Evolutionary conservation across 2,797 vertebrate genomes (phyloP), one percentile per base, ranked within the genome.

Genomic region (Cryptoprocta ferox): DNA sequence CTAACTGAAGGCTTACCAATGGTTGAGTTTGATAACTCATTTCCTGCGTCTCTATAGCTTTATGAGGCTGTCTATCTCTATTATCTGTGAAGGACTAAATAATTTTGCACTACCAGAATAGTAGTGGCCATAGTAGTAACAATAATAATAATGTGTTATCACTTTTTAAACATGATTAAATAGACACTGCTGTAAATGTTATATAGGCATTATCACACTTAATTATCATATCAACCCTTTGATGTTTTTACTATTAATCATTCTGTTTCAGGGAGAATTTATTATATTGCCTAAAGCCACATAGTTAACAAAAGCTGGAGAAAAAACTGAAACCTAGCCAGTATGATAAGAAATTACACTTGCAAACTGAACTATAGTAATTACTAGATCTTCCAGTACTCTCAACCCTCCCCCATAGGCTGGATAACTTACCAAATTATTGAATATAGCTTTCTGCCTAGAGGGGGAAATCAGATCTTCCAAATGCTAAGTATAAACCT

Each of bases 221-320:
- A 79, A 75, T 85, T 75, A 13, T 88, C 35, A 11, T 21, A 83
- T 37, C 21, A 96, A 63, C 73, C 18, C 16, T 90, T 96, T 94
- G 39, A 65, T 79, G 16, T 15, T 76, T 8, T 0, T 39, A 11
- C 32, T 90, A 78, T 14, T 80, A 63, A 50, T 61, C 63, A 92
- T 81, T 94, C 7, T 78, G 2, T 86, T 66, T 56, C 56, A 76
- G 42, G 39, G 53, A 10, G 11, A 59, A 75, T 84, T 94, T 92
- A 32, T 53, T 94, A 73, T 81, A 50, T 91, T 61, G 21, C 10
- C 32, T 92, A 21, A 91, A 71, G 12, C 73, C 16, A 19, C 18
- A 92, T 1, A 89, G 56, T 48, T 79, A 94, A 83, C n/a, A 88
- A 89, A 48, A 83, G 18, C 7, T 78, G 9, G 1, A 56, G 2